Percentiles rank a stretch among this genome's conserved stretches.
phyloP scores from a whole-genome alignment of 2,797 vertebrate species.

The Liasis olivaceus region DNA sequence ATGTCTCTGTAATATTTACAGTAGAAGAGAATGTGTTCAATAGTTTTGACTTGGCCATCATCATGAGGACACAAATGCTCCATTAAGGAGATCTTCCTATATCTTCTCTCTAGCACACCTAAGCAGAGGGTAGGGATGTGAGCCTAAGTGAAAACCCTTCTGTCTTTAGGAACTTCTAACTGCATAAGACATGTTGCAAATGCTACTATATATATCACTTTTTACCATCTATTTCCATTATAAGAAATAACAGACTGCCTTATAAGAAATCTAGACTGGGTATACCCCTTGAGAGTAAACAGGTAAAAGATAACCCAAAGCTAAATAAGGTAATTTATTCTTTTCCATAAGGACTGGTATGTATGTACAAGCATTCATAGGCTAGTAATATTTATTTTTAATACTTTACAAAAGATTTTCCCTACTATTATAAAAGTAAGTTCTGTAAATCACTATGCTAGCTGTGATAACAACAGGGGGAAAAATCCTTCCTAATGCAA shows the following conservation, averaged over 20 bases:
- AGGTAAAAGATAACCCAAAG: not conserved
- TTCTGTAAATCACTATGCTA: conserved; percentile 19
- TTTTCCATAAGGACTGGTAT: not conserved
- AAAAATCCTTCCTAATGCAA: not conserved
- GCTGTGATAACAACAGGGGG: not conserved
- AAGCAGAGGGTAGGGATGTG: not conserved
- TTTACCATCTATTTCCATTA: not conserved
- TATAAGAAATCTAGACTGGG: not conserved
- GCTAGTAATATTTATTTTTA: not conserved
- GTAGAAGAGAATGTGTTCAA: not conserved
- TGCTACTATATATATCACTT: not conserved
- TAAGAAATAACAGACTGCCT: not conserved
- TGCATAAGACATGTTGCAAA: not conserved
- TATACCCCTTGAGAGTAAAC: not conserved
- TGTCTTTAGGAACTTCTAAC: not conserved
- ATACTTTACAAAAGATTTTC: not conserved
- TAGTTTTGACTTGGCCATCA: not conserved
- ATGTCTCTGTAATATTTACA: not conserved
- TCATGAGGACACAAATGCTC: not conserved
- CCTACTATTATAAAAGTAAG: not conserved
- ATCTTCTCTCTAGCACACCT: not conserved
- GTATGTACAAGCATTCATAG: not conserved
- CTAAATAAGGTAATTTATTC: not conserved
- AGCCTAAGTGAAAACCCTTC: not conserved
- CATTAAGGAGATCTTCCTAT: not conserved